Evolutionary conservation across 2,888 invertebrate genomes (phyloP), one percentile per base, ranked within the genome.

Genomic region (Tinea pellionella): DNA sequence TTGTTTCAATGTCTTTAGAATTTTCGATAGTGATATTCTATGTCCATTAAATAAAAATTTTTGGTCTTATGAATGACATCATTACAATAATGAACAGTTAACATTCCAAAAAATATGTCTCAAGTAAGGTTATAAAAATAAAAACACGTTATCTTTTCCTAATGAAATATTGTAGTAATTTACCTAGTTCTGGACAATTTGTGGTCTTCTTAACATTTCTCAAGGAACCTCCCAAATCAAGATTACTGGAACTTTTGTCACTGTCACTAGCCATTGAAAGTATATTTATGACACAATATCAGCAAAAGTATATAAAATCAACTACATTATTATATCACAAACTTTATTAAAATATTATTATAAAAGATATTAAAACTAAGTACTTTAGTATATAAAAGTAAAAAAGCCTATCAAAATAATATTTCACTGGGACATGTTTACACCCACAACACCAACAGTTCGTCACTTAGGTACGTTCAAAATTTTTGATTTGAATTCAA

Each of bases 251-350:
- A 85, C 76, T 79, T 82, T 83, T 85, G 69, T 84, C 83, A 78
- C 75, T 83, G 80, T 87, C 87, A 87, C 83, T 86, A 77, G 86
- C 86, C 86, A 87, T 87, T 80, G 84, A 81, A 83, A 77, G 69
- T 59, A 15, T 2, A 1, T 24, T 55, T 24, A 55, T 24, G 4
- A 55, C 55, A n/a, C 8, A 16, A 47, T 47, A 47, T 47, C 13
- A 47, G 47, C 15, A 47, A 47, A 47, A 47, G 47, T 47, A 47
- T 15, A 16, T 15, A 15, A 13, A 47, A 47, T 16, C 2, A 47
- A 47, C 47, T 8, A 16, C 47, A 47, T 47, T 47, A 16, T 47
- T 15, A 47, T 16, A 16, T 47, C 16, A 37, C 37, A 37, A 4
- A 47, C 4, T 47, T 47, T 15, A n/a, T 47, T 47, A 47, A 47